These are phyloP conservation scores for Ateles fusciceps DNA, from an alignment of 2,797 vertebrate species.

Conservation along the genomic window DNA sequence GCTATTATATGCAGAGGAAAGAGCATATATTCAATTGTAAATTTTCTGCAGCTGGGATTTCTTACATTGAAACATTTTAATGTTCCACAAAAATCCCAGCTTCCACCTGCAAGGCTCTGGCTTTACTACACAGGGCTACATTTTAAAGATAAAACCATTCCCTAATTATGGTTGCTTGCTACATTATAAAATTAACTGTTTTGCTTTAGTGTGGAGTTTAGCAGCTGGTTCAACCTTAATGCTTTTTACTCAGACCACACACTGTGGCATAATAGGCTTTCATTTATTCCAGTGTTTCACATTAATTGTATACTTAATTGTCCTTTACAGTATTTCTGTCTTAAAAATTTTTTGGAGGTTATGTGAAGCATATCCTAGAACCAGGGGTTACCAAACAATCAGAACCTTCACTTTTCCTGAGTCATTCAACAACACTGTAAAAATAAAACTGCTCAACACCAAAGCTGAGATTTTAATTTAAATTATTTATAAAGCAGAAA, in stretches of 20 bases:
- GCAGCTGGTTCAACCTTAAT: slow-evolving; percentile 16
- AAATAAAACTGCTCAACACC: slow-evolving; percentile 18
- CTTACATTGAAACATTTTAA: slow-evolving; percentile 24
- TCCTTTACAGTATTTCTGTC: slow-evolving; percentile 14
- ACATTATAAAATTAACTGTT: slow-evolving; percentile 43
- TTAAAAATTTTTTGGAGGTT: background rate
- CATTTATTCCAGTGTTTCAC: background rate
- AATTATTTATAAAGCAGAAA: slow-evolving; percentile 61
- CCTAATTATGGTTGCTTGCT: slow-evolving; percentile 40
- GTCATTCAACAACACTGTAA: background rate
- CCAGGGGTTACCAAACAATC: background rate
- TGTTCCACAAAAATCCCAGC: slow-evolving; percentile 44
- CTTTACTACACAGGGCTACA: slow-evolving; percentile 36
- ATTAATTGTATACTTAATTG: slow-evolving; percentile 44
- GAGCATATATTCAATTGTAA: slow-evolving; percentile 23
- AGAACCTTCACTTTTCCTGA: slow-evolving; percentile 28
- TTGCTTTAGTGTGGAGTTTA: slow-evolving; percentile 10
- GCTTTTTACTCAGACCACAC: slow-evolving; percentile 9
- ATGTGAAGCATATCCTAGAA: slow-evolving; percentile 5
- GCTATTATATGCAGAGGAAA: background rate
- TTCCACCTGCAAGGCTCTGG: slow-evolving; percentile 52
- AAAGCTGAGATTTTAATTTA: slow-evolving; percentile 41
- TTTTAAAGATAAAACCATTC: slow-evolving; percentile 42
- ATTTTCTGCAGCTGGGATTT: slow-evolving; percentile 41
- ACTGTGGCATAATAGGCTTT: slow-evolving; percentile 35